Conservation (phyloP, 2,888 invertebrate genomes). For the Xestia c-nigrum region DNA sequence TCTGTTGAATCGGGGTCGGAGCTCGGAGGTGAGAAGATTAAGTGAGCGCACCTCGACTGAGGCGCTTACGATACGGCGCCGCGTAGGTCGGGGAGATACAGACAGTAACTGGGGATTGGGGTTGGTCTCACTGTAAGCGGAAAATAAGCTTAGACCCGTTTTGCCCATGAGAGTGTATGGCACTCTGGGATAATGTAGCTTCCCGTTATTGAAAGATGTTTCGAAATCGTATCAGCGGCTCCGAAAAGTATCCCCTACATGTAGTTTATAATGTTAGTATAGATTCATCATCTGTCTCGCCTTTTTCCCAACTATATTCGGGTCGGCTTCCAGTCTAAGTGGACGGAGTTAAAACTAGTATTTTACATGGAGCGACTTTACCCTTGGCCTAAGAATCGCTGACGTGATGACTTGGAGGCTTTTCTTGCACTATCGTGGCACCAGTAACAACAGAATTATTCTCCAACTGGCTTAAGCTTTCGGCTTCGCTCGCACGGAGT, state of each 20-base stretch:
- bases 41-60: slow-evolving; percentile 38
- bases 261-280: too few species aligned
- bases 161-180: neutral
- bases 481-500: too few species aligned
- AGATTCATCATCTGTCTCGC: too few species aligned
- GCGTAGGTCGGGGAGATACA: neutral
- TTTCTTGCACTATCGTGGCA: neutral
- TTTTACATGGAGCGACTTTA: too few species aligned
- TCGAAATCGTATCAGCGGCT: neutral
- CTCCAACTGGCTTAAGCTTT: neutral
- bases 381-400: neutral
- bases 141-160: neutral
- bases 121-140: slow-evolving; percentile 15
- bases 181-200: neutral
- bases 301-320: too few species aligned
- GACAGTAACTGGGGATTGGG: slow-evolving; percentile 9
- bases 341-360: too few species aligned
- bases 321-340: too few species aligned
- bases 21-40: slow-evolving; percentile 54
- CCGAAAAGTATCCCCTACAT: neutral
- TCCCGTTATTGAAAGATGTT: neutral
- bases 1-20: slow-evolving; percentile 25
- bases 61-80: slow-evolving; percentile 21
- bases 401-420: neutral
- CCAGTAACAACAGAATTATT: neutral